phyloP scores from a whole-genome alignment of 2,797 vertebrate species.

The Propithecus perrieri region DNA sequence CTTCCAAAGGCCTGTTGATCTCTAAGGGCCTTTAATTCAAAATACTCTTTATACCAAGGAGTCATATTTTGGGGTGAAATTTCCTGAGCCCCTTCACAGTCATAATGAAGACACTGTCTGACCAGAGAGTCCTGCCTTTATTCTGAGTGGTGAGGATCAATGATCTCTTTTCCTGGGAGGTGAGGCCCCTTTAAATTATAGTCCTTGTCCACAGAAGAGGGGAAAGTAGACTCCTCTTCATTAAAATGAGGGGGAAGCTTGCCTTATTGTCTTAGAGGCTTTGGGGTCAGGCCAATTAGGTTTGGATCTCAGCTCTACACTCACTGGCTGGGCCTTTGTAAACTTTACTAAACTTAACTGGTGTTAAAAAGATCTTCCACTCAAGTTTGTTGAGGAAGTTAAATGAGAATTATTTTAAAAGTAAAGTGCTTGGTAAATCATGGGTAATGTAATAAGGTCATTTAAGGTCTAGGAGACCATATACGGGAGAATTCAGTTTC shows the following conservation, averaged over 20 bases:
- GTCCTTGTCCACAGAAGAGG: neutral
- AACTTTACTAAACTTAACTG: neutral
- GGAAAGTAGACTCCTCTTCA: neutral
- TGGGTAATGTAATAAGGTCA: neutral
- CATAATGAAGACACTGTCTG: neutral
- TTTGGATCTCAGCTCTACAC: neutral
- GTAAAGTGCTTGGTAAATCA: neutral
- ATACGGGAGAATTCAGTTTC: neutral
- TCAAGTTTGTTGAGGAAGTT: neutral
- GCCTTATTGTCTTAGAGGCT: neutral
- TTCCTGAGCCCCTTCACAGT: neutral
- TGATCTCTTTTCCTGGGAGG: neutral
- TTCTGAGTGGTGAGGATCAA: neutral
- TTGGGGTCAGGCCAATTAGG: neutral
- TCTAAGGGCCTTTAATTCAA: too few relatives aligned
- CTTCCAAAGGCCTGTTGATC: too few relatives aligned
- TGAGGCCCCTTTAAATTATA: neutral
- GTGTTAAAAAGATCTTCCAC: neutral
- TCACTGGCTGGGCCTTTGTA: neutral
- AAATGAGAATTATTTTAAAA: slow-evolving; percentile 6
- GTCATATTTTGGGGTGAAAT: neutral
- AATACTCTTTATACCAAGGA: too few relatives aligned
- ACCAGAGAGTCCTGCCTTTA: neutral
- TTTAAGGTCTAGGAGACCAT: neutral
- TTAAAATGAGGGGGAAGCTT: neutral